Conservation (phyloP, 2,888 invertebrate species). For the Entomobrya multifasciata region DNA sequence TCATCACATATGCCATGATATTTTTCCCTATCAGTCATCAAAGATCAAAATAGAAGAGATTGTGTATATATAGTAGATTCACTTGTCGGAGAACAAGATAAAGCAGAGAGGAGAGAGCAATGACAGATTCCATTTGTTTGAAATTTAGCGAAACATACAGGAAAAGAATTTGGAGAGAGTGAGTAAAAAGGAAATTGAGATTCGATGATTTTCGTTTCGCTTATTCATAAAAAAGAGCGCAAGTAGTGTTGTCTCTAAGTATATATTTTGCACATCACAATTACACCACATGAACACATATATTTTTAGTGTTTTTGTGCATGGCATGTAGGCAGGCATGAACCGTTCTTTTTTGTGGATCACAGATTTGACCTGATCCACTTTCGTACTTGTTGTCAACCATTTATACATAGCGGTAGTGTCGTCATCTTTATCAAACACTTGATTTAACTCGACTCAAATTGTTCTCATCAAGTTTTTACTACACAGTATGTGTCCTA, state of each 20-base stretch:
- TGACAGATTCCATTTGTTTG: not conserved
- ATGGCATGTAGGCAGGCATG: conserved; percentile 20
- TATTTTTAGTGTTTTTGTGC: not conserved
- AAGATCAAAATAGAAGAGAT: conserved; percentile 31
- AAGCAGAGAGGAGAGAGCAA: conserved; percentile 12
- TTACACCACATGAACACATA: not conserved
- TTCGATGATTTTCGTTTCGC: not conserved
- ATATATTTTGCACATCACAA: too few species aligned
- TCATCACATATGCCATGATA: conserved; percentile 21
- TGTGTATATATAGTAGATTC: too few species aligned
- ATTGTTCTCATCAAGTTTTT: not conserved
- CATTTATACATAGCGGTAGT: conserved; percentile 2
- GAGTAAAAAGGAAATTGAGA: conserved; percentile 19
- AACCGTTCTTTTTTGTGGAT: conserved; percentile 53
- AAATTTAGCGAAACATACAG: not conserved
- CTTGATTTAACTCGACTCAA: conserved; percentile 41
- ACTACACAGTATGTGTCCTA: too few species aligned
- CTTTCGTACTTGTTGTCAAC: conserved; percentile 67
- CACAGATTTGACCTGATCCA: conserved; percentile 69
- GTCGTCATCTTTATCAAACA: conserved; percentile 34
- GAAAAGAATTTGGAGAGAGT: conserved; percentile 24
- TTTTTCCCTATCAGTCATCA: conserved; percentile 49
- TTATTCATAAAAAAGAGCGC: not conserved
- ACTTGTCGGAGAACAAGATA: too few species aligned
- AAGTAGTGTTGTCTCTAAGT: not conserved